Evolutionary conservation across 2,113 vertebrate genomes (phyloP), one percentile per base, ranked within the genome.

Genomic region (Sterrhoptilus dennistouni): DNA sequence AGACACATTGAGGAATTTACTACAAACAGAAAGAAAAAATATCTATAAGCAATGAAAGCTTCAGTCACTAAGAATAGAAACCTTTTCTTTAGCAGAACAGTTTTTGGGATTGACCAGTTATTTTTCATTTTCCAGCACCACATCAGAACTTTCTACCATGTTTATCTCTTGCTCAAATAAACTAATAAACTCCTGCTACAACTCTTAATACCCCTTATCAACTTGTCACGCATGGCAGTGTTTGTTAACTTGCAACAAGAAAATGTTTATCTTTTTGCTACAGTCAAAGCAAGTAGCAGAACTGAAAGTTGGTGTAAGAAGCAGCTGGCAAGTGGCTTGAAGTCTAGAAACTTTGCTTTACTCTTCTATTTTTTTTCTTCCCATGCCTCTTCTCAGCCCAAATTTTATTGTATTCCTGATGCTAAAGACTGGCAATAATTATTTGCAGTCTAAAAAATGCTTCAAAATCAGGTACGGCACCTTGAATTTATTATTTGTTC

Each of bases 191-290:
- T 61, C 60, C n/a, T 42, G 87, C 78, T 92, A 69, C 31, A 53
- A 44, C 19, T 49, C 59, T 19, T 45, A 82, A 89, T 89, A 64
- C 15, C 12, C 36, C 91, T 95, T 97, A 97, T 96, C 97, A 65
- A 42, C 38, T 36, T 57, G 70, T 89, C 56, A 74, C 0, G 81
- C 52, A 60, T 49, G 80, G 89, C 71, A 65, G 24, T 69, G 56
- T 85, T 93, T 94, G 88, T 70, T 78, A 79, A 89, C 85, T 93
- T 90, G 31, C 70, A 63, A 57, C 36, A 93, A 63, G 63, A 94
- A 91, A 70, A 78, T 68, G 40, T 93, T 97, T 97, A 96, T 96
- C 97, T 95, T 53, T 85, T 78, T 63, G 64, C 89, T 74, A 35
- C 94, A 96, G 86, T 96, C 80, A 21, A 86, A 90, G 85, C 83